Evolutionary conservation across 2,797 vertebrate species (phyloP), one percentile per base, ranked within the genome.

Genomic region (Cyprinella venusta): DNA sequence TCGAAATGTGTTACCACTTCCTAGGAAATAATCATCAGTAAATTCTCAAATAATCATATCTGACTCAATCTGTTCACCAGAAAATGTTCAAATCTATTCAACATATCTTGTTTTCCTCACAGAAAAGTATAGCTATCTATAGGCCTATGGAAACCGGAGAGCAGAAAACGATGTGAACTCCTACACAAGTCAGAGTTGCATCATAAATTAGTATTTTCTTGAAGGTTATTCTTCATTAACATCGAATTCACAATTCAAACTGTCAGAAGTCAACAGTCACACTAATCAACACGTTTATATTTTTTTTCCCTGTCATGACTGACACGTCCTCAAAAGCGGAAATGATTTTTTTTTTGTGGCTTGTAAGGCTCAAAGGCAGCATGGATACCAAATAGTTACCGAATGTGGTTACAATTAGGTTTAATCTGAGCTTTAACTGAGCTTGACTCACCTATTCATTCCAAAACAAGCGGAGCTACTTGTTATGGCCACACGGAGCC

Each of bases 401-500:
- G 10, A 16, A 6, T 50, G 24, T 50, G 26, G 6, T 65, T 63
- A 50, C 42, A n/a, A 36, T 50, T 19, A 50, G 4, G 42, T 59
- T 61, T 40, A 10, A 76, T 40, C 8, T 12, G 24, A 77, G 19
- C 38, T 83, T 69, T 61, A 76, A 68, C 1, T 8, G 59, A 52
- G 48, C 75, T 78, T 26, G n/a, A 15, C 67, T 70, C 33, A 70
- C 45, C 38, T 36, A 5, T 6, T 54, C 24, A 24, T 36, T 24
- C 8, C 15, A 16, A 64, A 78, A 64, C 15, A 10, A 30, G 19
- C 30, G 2, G 52, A 69, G 54, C 68, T 80, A 70, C 72, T 33
- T 56, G 13, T 26, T 42, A 42, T 52, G 84, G 76, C 86, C 94
- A 93, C 92, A 86, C 90, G 92, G 92, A 92, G 94, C 93, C 94